Evolutionary conservation across 2,888 invertebrate genomes (phyloP).

Genomic region (Orgyia antiqua): DNA sequence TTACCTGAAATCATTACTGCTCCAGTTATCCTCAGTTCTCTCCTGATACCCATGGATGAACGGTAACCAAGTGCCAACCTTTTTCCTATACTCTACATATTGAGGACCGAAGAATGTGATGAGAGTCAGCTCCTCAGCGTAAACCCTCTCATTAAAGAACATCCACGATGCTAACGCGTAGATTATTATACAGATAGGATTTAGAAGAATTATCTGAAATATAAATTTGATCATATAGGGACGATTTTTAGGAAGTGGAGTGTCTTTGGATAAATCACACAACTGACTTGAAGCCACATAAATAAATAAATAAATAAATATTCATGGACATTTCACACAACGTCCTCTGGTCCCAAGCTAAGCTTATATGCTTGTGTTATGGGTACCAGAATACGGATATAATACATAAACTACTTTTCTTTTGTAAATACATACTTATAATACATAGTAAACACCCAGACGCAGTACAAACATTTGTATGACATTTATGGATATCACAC

Average conservation of each 20-base stretch:
- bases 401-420: too few species aligned
- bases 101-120: constrained; percentile 94
- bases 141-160: constrained; percentile 93
- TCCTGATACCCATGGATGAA: constrained; percentile 29
- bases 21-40: too few species aligned
- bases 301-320: too few species aligned
- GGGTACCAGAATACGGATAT: too few species aligned
- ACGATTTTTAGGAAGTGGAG: neutral
- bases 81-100: constrained; percentile 90
- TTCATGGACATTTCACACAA: too few species aligned
- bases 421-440: too few species aligned
- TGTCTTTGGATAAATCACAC: neutral
- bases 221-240: neutral
- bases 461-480: too few species aligned
- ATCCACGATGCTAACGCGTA: constrained; percentile 92
- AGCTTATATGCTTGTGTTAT: too few species aligned
- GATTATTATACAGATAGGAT: constrained; percentile 90
- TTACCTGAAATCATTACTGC: constrained; percentile 24
- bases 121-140: constrained; percentile 92
- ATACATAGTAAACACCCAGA: too few species aligned
- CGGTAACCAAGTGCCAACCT: constrained; percentile 69
- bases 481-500: too few species aligned
- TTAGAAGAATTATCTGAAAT: constrained; percentile 87
- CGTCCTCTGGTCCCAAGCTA: too few species aligned
- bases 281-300: too few species aligned